Evolutionary conservation across 2,113 vertebrate genomes (phyloP).

Genomic region (Chaetops frenatus): DNA sequence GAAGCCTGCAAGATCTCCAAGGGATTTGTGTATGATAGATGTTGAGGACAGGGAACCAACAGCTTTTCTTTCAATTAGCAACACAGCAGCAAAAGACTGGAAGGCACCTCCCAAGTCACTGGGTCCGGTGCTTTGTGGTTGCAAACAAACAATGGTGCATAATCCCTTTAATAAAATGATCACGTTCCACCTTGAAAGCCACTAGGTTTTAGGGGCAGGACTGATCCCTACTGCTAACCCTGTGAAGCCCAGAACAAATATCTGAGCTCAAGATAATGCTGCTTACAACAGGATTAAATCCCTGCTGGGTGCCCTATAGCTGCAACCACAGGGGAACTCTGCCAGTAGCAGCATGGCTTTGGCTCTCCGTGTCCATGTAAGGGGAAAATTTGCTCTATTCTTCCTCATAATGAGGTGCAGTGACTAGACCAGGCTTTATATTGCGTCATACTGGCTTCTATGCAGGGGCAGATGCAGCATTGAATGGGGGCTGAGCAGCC

Average conservation of each 20-base stretch:
- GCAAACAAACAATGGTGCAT: constrained; percentile 28
- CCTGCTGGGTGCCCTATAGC: constrained; percentile 36
- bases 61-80: constrained; percentile 45
- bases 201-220: constrained; percentile 9
- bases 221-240: constrained; percentile 45
- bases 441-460: background rate
- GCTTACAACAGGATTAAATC: constrained; percentile 57
- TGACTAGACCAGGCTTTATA: background rate
- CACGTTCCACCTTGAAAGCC: constrained; percentile 38
- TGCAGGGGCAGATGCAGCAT: background rate
- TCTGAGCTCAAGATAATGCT: constrained; percentile 51
- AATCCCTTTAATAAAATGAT: constrained; percentile 54
- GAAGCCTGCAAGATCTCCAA: background rate
- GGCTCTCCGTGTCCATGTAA: constrained; percentile 35
- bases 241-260: constrained; percentile 47
- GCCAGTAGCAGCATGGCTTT: background rate
- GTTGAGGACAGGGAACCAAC: constrained; percentile 1
- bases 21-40: constrained; percentile 16
- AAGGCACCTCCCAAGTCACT: constrained; percentile 17
- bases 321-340: background rate
- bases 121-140: background rate
- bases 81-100: background rate
- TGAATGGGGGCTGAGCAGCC: background rate
- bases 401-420: constrained; percentile 38
- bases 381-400: constrained; percentile 47